phyloP scores from a whole-genome alignment of 92 coral and sea anemone species.

The Bergia puertoricense region DNA sequence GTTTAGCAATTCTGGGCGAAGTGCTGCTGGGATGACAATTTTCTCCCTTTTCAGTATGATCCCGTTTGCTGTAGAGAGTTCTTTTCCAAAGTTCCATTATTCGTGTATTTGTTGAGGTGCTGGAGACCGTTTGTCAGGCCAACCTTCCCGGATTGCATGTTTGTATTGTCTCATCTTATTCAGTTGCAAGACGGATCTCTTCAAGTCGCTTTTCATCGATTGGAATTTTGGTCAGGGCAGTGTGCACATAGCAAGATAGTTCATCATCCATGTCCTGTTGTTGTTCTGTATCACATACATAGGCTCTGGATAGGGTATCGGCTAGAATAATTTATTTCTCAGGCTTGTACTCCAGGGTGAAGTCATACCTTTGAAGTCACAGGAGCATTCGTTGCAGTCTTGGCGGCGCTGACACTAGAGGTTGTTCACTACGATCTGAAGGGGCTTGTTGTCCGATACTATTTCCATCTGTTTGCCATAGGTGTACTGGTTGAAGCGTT shows the following conservation, averaged over 20 bases:
- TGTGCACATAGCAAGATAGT: too few species aligned
- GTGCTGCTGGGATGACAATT: slow-evolving; percentile 55
- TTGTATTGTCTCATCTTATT: slow-evolving; percentile 46
- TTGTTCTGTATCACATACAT: too few species aligned
- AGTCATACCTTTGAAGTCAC: slow-evolving; percentile 58
- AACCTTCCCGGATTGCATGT: slow-evolving; percentile 51
- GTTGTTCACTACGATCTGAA: slow-evolving; percentile 57
- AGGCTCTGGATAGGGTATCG: too few species aligned
- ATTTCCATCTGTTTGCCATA: slow-evolving; percentile 56
- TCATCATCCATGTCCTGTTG: too few species aligned
- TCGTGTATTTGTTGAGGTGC: too few species aligned
- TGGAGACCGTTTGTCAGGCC: slow-evolving; percentile 65
- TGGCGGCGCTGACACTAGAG: slow-evolving; percentile 59
- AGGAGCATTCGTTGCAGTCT: slow-evolving; percentile 66
- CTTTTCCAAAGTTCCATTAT: too few species aligned
- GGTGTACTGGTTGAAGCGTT: too few species aligned
- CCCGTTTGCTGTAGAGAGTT: too few species aligned
- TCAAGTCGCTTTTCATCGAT: too few species aligned
- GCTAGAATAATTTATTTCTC: too few species aligned
- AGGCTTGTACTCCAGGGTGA: slow-evolving; percentile 57
- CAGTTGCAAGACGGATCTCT: slow-evolving; percentile 54
- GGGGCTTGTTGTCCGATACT: slow-evolving; percentile 65
- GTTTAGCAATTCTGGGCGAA: slow-evolving; percentile 60
- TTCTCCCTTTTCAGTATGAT: too few species aligned
- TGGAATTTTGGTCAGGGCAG: too few species aligned